These are phyloP conservation scores for Nycticryphes semicollaris DNA, from an alignment of 2,113 vertebrate species.

Conservation along the genomic window DNA sequence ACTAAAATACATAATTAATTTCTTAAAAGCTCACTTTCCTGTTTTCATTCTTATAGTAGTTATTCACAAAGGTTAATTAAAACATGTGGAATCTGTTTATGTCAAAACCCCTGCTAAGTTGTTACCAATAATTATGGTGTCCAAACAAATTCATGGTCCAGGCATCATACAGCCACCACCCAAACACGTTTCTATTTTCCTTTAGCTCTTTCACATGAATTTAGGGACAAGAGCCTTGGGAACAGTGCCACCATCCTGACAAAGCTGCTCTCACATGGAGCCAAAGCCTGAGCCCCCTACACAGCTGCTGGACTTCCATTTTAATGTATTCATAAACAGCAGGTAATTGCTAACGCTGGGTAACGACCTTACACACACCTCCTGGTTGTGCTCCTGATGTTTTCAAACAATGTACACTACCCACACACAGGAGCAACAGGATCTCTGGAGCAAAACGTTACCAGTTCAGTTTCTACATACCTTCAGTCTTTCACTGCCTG, in stretches of 20 bases:
- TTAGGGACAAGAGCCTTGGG: neutral
- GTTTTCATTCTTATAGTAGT: neutral
- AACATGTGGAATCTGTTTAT: neutral
- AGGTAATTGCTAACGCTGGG: neutral
- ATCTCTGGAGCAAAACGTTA: neutral
- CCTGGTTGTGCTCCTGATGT: neutral
- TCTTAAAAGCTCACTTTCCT: neutral
- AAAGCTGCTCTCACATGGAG: neutral
- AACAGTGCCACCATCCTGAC: neutral
- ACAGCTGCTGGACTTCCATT: neutral
- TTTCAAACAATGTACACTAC: neutral
- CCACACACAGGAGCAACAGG: neutral
- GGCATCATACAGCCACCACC: neutral
- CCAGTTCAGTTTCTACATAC: neutral
- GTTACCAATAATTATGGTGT: neutral
- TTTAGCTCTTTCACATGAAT: neutral
- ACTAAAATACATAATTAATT: neutral
- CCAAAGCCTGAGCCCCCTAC: accelerated
- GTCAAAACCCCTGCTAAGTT: neutral
- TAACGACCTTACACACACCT: neutral
- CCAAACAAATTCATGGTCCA: neutral
- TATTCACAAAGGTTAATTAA: neutral
- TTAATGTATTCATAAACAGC: neutral
- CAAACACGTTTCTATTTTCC: neutral
- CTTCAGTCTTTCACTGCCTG: neutral